A percentile compares a stretch with the other conserved stretches of the same genome.
Evolutionary conservation across 2,113 vertebrate species (phyloP).

Genomic region (Caretta caretta): DNA sequence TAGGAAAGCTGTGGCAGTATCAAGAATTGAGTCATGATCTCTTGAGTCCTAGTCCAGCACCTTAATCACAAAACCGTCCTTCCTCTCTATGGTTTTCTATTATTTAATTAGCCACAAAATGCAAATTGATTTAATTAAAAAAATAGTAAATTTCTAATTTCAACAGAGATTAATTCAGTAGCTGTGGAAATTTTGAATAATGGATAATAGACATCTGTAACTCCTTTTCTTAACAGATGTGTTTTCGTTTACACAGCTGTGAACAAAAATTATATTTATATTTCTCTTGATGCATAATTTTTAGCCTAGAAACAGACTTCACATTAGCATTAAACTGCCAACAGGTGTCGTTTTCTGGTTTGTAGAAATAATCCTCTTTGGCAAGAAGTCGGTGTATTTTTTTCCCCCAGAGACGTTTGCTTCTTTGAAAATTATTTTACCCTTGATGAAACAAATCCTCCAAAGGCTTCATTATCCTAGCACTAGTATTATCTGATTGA

Average conservation of each 20-base stretch:
- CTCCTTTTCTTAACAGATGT: slow-evolving; percentile 75
- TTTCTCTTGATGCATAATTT: slow-evolving; percentile 77
- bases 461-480: slow-evolving; percentile 78
- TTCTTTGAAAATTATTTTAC: slow-evolving; percentile 81
- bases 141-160: slow-evolving; percentile 75
- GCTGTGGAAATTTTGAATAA: slow-evolving; percentile 75
- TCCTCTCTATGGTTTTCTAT: slow-evolving; percentile 42
- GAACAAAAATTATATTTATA: slow-evolving; percentile 74
- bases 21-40: slow-evolving; percentile 35
- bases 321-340: slow-evolving; percentile 66
- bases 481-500: slow-evolving; percentile 80
- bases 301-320: slow-evolving; percentile 71
- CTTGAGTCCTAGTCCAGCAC: background rate
- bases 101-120: slow-evolving; percentile 70
- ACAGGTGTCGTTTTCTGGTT: slow-evolving; percentile 74
- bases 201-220: slow-evolving; percentile 71
- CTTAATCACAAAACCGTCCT: background rate
- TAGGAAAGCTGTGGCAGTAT: background rate
- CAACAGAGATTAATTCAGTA: slow-evolving; percentile 53
- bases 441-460: slow-evolving; percentile 77
- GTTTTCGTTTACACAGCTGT: slow-evolving; percentile 79
- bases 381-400: slow-evolving; percentile 70
- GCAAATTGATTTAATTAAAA: slow-evolving; percentile 82
- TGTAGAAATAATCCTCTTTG: slow-evolving; percentile 74
- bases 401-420: slow-evolving; percentile 66